Percentiles rank a stretch among this genome's conserved stretches.
phyloP scores from a whole-genome alignment of 2,797 vertebrate species.

The Anabacerthia variegaticeps region DNA sequence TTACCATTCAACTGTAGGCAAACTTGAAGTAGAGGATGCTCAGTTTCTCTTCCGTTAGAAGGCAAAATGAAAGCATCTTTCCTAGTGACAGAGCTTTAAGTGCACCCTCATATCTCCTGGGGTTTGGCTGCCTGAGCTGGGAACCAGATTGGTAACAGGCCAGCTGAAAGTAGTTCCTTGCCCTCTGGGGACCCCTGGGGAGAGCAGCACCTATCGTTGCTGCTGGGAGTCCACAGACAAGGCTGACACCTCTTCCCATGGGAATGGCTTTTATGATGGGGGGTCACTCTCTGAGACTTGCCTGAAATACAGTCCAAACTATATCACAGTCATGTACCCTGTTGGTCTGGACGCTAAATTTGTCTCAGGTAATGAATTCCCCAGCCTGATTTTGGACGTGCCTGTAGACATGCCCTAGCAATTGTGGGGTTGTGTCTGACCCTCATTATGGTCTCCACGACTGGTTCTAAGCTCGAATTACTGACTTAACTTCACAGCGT shows the following conservation, averaged over 20 bases:
- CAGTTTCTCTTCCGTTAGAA: background rate
- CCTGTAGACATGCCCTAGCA: background rate
- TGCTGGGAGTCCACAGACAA: background rate
- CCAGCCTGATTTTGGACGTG: background rate
- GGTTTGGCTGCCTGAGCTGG: background rate
- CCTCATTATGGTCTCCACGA: background rate
- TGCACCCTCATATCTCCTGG: background rate
- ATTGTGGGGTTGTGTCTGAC: background rate
- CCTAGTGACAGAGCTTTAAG: background rate
- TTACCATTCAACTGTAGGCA: background rate
- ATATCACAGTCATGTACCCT: background rate
- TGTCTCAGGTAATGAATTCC: background rate
- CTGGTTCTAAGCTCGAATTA: background rate
- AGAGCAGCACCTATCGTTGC: background rate
- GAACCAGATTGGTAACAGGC: background rate
- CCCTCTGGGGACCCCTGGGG: too few relatives aligned
- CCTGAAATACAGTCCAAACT: background rate
- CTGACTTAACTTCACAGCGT: background rate
- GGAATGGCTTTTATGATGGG: background rate
- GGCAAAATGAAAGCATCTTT: background rate
- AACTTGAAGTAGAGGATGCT: background rate
- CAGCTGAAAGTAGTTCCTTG: background rate
- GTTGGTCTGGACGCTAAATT: background rate
- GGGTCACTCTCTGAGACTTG: background rate
- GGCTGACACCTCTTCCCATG: background rate